These are phyloP conservation scores for Subacronicta megacephala DNA, from an alignment of 2,888 invertebrate species.

Conservation along the genomic window DNA sequence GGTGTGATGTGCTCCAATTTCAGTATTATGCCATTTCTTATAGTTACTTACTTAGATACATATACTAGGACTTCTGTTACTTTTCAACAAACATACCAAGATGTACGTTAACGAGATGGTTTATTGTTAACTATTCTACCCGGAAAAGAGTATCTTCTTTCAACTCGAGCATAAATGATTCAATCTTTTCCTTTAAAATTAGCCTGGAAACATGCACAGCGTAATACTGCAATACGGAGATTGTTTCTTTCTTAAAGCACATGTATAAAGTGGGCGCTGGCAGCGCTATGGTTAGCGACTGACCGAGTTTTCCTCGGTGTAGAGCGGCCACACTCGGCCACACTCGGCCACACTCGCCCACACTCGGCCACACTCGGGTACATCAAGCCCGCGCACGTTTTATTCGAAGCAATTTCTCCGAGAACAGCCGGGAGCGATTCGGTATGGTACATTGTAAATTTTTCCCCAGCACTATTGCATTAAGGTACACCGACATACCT, in stretches of 20 bases:
- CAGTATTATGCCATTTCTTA: background rate
- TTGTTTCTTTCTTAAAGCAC: slow-evolving; percentile 1
- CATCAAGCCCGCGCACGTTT: slow-evolving; percentile 10
- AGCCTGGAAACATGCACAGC: too few relatives aligned
- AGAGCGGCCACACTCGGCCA: too few relatives aligned
- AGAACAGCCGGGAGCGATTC: background rate
- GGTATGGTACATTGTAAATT: slow-evolving; percentile 16
- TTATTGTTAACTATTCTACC: too few relatives aligned
- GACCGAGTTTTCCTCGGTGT: slow-evolving; percentile 13
- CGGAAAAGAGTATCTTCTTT: too few relatives aligned
- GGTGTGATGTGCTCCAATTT: background rate
- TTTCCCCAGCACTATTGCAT: slow-evolving; percentile 12
- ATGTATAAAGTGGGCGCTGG: background rate
- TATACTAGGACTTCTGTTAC: background rate
- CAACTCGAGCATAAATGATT: too few relatives aligned
- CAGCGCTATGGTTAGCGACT: slow-evolving; percentile 1
- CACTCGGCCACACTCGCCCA: too few relatives aligned
- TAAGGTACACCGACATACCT: slow-evolving; percentile 10
- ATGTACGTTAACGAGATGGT: too few relatives aligned
- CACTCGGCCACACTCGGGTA: too few relatives aligned
- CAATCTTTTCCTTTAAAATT: too few relatives aligned
- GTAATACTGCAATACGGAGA: background rate
- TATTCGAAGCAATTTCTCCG: slow-evolving; percentile 10
- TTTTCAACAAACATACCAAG: background rate
- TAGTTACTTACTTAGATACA: too few relatives aligned